Base-by-base conservation (phyloP, 2,113 vertebrate species). In the Oxygymnocypris stewartii region DNA sequence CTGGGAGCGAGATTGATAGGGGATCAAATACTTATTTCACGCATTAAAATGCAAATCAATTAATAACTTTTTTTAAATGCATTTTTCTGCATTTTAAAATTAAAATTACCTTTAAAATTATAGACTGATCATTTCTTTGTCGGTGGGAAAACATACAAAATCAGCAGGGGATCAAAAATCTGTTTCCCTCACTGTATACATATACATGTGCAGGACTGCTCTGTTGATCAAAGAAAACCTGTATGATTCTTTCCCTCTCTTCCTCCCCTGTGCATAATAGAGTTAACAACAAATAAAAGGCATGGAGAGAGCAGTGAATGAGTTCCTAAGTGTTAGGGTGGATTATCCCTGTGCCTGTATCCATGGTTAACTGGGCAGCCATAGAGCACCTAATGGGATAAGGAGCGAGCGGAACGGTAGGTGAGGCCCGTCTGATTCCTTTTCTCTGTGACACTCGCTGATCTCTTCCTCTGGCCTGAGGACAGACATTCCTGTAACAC, bases 361-460 rank as follows among this genome's bases (percentile, higher is more conserved):
- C 88, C 80, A 87, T 85, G 88, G 82, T 83, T 88, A 87, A 89
- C 90, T 69, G 82, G 47, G 14, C 42, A 84, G 88, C 79, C 85
- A 84, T 87, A 88, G 78, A 85, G 51, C 18, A 76, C 10, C 78
- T 90, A 90, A 90, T 88, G 79, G 85, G 89, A 90, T 88, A 79
- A 90, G 85, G 69, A 35, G 6, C n/a, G 20, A 84, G 69, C 35
- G 82, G 69, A 74, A 84, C 82, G 11, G 47, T 74, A 84, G 82
- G 82, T 74, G 67, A 84, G 67, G 82, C 69, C 65, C 14, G 13
- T 25, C 44, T 37, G 47, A 74, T 35, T 82, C n/a, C 20, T 79
- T 59, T 51, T 81, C 79, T 47, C 61, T 28, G 61, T 4, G 20
- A 13, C 11, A 14, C 10, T 44, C 49, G 13, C 54, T 82, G 80